These are phyloP conservation scores for Malthinus flaveolus DNA, from an alignment of 2,888 invertebrate species.

Conservation along the genomic window DNA sequence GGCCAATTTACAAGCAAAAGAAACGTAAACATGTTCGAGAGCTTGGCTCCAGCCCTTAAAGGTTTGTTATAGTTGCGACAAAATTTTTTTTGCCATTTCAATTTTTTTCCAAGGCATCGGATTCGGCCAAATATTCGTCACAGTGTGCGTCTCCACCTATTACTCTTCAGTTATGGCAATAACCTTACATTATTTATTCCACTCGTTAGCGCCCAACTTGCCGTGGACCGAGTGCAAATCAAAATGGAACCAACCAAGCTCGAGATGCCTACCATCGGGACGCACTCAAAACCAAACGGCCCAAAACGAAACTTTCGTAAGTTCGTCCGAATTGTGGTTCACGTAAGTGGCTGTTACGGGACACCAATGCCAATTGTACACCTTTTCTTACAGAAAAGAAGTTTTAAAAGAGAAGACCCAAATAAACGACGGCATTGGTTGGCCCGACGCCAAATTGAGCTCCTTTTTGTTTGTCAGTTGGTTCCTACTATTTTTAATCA, in stretches of 20 bases:
- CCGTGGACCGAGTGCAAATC: conserved; percentile 74
- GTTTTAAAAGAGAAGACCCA: conserved; percentile 58
- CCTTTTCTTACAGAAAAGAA: conserved; percentile 50
- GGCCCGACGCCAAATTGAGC: conserved; percentile 70
- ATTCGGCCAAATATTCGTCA: conserved; percentile 65
- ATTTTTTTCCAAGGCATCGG: conserved; percentile 70
- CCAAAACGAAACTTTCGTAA: neutral
- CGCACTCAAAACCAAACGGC: neutral
- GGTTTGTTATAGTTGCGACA: neutral
- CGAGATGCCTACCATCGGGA: conserved; percentile 9
- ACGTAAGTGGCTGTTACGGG: conserved; percentile 9
- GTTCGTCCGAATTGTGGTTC: conserved; percentile 20
- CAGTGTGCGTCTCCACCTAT: conserved; percentile 70
- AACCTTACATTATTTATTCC: conserved; percentile 71
- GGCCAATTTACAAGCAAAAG: conserved; percentile 10
- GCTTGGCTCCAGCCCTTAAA: neutral
- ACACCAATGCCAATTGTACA: neutral
- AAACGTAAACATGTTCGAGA: neutral
- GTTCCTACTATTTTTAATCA: conserved; percentile 69
- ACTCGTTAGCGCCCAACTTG: conserved; percentile 69
- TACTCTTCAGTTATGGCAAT: conserved; percentile 76
- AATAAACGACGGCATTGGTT: conserved; percentile 55
- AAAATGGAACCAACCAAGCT: conserved; percentile 54
- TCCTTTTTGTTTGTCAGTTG: conserved; percentile 70
- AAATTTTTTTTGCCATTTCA: neutral